These are phyloP conservation scores for Epizoanthus fatuus DNA, from an alignment of 92 coral and sea anemone species.

Conservation along the genomic window DNA sequence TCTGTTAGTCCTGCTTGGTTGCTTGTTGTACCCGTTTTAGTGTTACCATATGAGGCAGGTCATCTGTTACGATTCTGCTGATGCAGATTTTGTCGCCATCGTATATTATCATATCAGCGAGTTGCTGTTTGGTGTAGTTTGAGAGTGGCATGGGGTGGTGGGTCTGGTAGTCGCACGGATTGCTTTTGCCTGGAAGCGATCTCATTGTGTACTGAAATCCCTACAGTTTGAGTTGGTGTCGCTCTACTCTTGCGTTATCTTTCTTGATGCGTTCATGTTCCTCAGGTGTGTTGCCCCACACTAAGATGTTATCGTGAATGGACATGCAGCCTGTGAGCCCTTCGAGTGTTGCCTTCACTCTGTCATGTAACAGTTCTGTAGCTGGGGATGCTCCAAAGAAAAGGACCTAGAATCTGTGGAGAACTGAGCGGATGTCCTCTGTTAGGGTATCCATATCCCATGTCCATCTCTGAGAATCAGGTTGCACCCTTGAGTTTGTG, in stretches of 20 bases:
- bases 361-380: background rate
- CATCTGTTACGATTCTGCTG: conserved; percentile 11
- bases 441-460: too few relatives aligned
- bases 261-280: conserved; percentile 2
- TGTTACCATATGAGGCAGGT: conserved; percentile 30
- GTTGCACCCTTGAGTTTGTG: too few relatives aligned
- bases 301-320: too few relatives aligned
- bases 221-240: conserved; percentile 18
- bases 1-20: conserved; percentile 10
- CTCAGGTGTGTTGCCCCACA: conserved; percentile 15
- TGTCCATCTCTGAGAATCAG: too few relatives aligned
- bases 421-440: too few relatives aligned
- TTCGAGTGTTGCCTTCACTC: conserved; percentile 3
- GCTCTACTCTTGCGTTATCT: conserved; percentile 9
- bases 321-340: background rate
- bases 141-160: conserved; percentile 2
- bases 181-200: conserved; percentile 11
- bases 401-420: too few relatives aligned
- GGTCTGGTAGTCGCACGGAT: conserved; percentile 24
- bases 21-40: conserved; percentile 1
- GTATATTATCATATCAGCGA: conserved; percentile 13
- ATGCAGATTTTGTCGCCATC: background rate
- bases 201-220: conserved; percentile 14
- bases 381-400: too few relatives aligned
- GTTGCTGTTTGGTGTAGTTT: conserved; percentile 26